Conservation (phyloP, 2,113 vertebrate species). For the Dinomys branickii region DNA sequence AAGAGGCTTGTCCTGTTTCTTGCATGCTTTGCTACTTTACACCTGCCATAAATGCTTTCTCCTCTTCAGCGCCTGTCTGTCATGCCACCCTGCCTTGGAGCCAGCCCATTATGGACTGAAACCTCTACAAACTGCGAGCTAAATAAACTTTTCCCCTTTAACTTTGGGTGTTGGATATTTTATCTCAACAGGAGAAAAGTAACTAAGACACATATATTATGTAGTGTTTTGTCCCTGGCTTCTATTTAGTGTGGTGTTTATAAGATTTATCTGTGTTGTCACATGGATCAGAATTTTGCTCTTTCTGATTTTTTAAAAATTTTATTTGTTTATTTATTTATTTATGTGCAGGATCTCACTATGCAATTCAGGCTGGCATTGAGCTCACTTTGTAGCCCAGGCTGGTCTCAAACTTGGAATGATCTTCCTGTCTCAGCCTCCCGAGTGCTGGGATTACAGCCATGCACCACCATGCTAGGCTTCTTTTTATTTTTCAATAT, state of each 20-base stretch:
- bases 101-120: background rate
- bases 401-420: no score
- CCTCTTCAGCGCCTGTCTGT: background rate
- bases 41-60: background rate
- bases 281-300: background rate
- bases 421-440: no score
- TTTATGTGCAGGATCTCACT: no score
- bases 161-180: background rate
- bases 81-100: background rate
- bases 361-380: no score
- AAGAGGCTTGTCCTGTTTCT: background rate
- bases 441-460: no score
- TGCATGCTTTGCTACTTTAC: background rate
- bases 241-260: slow-evolving; percentile 3
- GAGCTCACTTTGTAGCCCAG: no score
- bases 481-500: background rate
- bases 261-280: slow-evolving; percentile 38
- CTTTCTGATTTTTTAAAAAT: background rate
- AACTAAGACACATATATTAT: background rate
- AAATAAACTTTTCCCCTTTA: background rate
- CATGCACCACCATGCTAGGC: no score
- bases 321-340: no score
- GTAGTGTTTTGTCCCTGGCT: slow-evolving; percentile 16
- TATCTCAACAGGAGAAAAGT: background rate
- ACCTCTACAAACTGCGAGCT: background rate